Base-by-base conservation (phyloP, 2,113 vertebrate species). In the Fulica atra region DNA sequence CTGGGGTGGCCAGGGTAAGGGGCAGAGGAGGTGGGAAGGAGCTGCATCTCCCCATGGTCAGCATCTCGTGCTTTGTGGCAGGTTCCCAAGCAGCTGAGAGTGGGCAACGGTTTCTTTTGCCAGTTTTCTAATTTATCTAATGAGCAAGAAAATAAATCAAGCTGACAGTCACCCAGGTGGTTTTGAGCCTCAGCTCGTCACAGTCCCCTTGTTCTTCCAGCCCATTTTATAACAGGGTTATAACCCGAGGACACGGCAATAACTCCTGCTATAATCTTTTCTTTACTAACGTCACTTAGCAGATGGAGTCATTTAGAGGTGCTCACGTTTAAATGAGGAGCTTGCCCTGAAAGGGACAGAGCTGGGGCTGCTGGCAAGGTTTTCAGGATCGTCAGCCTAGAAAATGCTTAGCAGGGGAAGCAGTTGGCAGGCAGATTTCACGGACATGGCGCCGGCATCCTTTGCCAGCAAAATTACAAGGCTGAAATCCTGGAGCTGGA, bases 401-500 rank as follows among this genome's bases (percentile, higher is more conserved):
- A 96, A 97, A 96, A 95, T 80, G 92, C 91, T 94, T 97, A 97
- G 96, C 93, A 90, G 95, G 88, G 78, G 94, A 97, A 96, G 96
- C 94, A 94, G 92, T 95, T 97, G 96, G 92, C 96, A 97, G 94
- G 91, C 93, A 92, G 92, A 96, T 94, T 94, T 89, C 86, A 63
- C 29, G 95, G 95, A 89, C 95, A 63, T 61, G 80, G 95, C 77
- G 44, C 50, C 0, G 4, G 42, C 53, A 44, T 92, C 92, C 86
- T 89, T 88, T 96, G 96, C 96, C 96, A 97, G 96, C 93, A 84
- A 96, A 97, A 96, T 96, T 95, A 97, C 91, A 95, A 96, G 93
- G 91, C 91, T 96, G 92, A 95, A 93, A 95, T 95, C 88, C 95
- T 96, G 84, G 88, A 93, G 91, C 92, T 89, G 89, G 91, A 93